Evolutionary conservation across 2,113 vertebrate species (phyloP).

Genomic region (Nipponia nippon): DNA sequence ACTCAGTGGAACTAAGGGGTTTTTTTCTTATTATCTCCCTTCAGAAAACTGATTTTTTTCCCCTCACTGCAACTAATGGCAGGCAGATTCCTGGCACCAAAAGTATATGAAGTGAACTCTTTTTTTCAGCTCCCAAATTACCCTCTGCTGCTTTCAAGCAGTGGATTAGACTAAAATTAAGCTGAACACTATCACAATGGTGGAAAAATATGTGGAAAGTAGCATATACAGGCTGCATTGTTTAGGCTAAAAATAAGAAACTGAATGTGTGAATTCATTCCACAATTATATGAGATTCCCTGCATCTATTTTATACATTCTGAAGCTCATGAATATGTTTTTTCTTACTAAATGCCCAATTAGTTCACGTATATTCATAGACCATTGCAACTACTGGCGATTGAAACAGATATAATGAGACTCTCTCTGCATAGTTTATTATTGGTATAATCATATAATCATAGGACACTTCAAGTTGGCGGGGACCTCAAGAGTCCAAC

Average conservation of each 20-base stretch:
- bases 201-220: background rate
- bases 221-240: background rate
- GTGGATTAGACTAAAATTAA: background rate
- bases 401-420: background rate
- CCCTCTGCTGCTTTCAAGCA: background rate
- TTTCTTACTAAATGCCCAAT: background rate
- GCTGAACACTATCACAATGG: background rate
- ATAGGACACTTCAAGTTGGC: background rate
- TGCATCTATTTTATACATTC: background rate
- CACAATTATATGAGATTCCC: background rate
- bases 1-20: fast-evolving
- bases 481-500: background rate
- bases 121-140: background rate
- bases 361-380: background rate
- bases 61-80: background rate
- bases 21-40: background rate
- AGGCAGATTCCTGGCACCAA: background rate
- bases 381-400: background rate
- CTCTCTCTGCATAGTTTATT: background rate
- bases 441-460: background rate
- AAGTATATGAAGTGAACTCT: background rate
- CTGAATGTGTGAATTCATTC: background rate
- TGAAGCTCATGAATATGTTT: background rate
- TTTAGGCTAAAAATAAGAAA: background rate
- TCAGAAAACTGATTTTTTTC: background rate